Percentiles rank a stretch among this genome's conserved stretches.
phyloP scores from a whole-genome alignment of 2,113 vertebrate genomes.

The Pongo pygmaeus region DNA sequence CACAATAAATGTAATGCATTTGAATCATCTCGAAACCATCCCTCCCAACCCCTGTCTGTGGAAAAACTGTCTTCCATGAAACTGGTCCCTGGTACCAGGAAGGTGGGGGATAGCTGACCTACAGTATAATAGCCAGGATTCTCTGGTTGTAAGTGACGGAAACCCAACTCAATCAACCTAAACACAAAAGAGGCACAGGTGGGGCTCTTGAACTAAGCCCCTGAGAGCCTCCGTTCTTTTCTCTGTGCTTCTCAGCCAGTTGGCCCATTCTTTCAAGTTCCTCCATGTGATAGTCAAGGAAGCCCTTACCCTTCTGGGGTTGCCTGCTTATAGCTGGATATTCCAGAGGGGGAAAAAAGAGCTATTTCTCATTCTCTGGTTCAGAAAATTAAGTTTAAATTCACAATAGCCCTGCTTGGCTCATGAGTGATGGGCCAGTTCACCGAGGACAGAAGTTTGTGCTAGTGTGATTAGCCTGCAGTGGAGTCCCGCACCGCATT shows the following conservation, averaged over 20 bases:
- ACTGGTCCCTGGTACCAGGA: too few species aligned
- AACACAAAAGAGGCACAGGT: background rate
- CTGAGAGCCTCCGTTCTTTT: background rate
- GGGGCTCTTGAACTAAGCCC: rapidly evolving
- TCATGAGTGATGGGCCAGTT: background rate
- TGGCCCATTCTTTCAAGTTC: background rate
- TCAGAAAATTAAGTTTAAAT: background rate
- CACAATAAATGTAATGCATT: too few species aligned
- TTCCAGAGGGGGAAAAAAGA: background rate
- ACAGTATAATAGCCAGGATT: too few species aligned
- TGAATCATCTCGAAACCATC: too few species aligned
- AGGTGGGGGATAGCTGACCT: too few species aligned
- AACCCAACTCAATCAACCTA: background rate
- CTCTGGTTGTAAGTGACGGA: background rate
- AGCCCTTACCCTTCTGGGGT: background rate
- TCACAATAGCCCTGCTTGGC: background rate
- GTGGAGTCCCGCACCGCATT: background rate
- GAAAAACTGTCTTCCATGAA: too few species aligned
- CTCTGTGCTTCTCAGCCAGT: background rate
- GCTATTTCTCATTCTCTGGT: background rate
- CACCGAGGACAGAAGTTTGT: rapidly evolving
- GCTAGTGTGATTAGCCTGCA: background rate
- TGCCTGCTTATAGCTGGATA: background rate
- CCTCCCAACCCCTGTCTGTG: too few species aligned
- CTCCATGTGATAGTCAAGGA: background rate